Conservation (phyloP, 2,888 invertebrate genomes). For the Fragum fragum region DNA sequence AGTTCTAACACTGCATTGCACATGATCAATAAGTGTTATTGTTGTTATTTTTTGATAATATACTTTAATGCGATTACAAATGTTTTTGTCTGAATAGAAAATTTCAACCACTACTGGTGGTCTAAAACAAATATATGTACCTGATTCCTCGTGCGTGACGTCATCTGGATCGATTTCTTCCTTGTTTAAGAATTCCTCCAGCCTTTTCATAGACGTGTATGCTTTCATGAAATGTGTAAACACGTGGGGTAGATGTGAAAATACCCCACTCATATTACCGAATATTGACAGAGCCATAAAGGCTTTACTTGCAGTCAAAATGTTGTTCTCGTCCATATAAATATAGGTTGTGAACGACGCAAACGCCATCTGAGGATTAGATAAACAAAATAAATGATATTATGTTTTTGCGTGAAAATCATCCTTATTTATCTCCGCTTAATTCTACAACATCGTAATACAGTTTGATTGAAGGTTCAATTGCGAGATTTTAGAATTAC, state of each 20-base stretch:
- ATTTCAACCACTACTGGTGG: no score
- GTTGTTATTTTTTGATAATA: background rate
- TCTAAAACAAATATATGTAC: no score
- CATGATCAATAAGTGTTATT: no score
- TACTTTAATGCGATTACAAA: no score
- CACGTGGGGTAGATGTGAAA: conserved; percentile 98
- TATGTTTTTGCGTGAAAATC: no score
- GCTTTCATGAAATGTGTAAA: conserved; percentile 88
- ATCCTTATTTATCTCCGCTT: no score
- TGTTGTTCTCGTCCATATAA: conserved; percentile 76
- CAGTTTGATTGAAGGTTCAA: no score
- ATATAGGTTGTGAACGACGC: conserved; percentile 83
- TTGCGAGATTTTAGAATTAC: no score
- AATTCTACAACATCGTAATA: no score
- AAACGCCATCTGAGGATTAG: conserved; percentile 80
- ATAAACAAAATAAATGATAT: no score
- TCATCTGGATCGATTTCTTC: conserved; percentile 66
- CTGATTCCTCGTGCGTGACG: conserved; percentile 52
- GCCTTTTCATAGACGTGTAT: conserved; percentile 63
- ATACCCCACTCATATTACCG: conserved; percentile 90
- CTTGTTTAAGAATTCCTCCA: conserved; percentile 66
- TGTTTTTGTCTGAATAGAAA: no score
- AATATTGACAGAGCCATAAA: conserved; percentile 86
- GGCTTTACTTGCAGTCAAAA: conserved; percentile 90
- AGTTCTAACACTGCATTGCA: background rate